Conservation (phyloP, 1,140 invertebrate species). For the Dendrolimus punctatus region DNA sequence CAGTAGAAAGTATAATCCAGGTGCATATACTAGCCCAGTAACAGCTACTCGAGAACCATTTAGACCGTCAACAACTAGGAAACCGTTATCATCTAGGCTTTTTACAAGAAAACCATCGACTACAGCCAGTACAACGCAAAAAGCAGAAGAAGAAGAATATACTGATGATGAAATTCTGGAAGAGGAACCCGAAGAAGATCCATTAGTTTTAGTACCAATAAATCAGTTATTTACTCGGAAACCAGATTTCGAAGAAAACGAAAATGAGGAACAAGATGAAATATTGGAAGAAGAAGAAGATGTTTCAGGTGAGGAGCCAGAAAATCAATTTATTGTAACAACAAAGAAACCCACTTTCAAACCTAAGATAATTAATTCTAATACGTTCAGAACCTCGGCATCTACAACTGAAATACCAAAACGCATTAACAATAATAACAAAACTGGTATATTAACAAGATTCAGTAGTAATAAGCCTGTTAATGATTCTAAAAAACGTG, state of each 20-base stretch:
- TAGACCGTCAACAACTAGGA: constrained; percentile 36
- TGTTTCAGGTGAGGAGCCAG: constrained; percentile 37
- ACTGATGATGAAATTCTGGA: constrained; percentile 66
- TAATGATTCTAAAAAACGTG: constrained; percentile 51
- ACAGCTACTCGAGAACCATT: constrained; percentile 42
- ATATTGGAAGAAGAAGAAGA: constrained; percentile 31
- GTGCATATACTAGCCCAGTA: constrained; percentile 62
- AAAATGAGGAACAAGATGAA: constrained; percentile 29
- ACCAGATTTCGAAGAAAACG: constrained; percentile 42
- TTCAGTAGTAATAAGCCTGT: constrained; percentile 40
- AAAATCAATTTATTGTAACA: constrained; percentile 26
- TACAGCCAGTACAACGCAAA: constrained; percentile 43
- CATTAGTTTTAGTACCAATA: constrained; percentile 62
- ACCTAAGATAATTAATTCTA: constrained; percentile 53
- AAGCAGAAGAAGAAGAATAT: constrained; percentile 59
- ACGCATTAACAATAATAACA: constrained; percentile 36
- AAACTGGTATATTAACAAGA: constrained; percentile 39
- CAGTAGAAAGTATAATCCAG: constrained; percentile 66
- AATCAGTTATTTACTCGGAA: constrained; percentile 60
- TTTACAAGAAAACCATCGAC: constrained; percentile 57
- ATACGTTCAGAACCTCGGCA: constrained; percentile 55
- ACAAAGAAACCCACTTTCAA: constrained; percentile 46
- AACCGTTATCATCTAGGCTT: constrained; percentile 48
- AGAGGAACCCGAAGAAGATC: constrained; percentile 65
- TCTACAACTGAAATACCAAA: constrained; percentile 53